phyloP scores from a whole-genome alignment of 2,797 vertebrate species.

The Esox lucius region DNA sequence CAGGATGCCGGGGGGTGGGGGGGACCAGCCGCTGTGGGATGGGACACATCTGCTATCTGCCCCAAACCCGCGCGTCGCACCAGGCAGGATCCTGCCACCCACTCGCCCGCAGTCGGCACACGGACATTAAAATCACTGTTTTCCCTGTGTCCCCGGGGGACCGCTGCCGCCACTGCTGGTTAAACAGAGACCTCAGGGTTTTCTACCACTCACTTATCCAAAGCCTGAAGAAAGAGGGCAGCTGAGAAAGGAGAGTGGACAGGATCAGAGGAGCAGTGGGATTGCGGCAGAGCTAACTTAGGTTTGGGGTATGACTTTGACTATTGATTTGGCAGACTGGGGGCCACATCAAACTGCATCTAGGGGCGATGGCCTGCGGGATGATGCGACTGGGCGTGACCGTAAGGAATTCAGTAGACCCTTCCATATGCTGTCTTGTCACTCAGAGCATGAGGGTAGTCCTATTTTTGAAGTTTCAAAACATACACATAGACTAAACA shows the following conservation, averaged over 20 bases:
- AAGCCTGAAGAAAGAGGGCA: not conserved
- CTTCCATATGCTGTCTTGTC: not conserved
- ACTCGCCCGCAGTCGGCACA: not conserved
- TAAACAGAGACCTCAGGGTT: not conserved
- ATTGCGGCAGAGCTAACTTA: not conserved
- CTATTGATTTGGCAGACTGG: not conserved
- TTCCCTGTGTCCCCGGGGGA: not conserved
- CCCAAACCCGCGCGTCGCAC: not conserved
- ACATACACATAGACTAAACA: not conserved
- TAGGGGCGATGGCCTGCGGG: not conserved
- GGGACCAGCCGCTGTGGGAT: slow-evolving; percentile 31
- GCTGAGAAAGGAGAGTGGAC: not conserved
- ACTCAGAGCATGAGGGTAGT: slow-evolving; percentile 7
- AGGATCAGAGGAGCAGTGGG: not conserved
- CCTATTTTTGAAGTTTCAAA: not conserved
- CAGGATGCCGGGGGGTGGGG: slow-evolving; percentile 14
- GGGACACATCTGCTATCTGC: slow-evolving; percentile 32
- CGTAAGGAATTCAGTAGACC: slow-evolving; percentile 1
- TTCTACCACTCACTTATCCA: not conserved
- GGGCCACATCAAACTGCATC: not conserved
- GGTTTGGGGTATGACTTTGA: not conserved
- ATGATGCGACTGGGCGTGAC: not conserved
- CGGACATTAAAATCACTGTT: not conserved
- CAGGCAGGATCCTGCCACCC: not conserved
- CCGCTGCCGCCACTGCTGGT: too few relatives aligned